phyloP scores from a whole-genome alignment of 2,113 vertebrate species.

The Xerus inauris region DNA sequence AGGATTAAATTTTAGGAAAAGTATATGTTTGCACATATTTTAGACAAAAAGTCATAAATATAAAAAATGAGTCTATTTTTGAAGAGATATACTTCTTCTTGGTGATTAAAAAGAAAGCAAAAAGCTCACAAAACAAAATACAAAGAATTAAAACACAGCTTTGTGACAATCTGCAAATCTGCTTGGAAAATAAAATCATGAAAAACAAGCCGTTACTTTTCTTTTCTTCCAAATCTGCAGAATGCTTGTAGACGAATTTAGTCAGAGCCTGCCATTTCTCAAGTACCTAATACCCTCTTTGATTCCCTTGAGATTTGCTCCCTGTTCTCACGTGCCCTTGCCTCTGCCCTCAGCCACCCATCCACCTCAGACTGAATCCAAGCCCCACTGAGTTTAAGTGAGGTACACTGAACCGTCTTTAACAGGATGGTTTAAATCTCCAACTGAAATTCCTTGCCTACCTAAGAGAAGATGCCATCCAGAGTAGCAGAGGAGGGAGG shows the following conservation, averaged over 20 bases:
- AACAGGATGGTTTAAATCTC: conserved; percentile 43
- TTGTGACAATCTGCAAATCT: not conserved
- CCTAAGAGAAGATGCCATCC: not conserved
- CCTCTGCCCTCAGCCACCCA: not conserved
- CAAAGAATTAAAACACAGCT: not conserved
- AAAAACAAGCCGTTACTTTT: not conserved
- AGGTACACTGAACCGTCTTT: not conserved
- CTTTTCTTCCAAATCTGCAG: not conserved
- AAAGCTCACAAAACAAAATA: not conserved
- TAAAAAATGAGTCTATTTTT: not conserved
- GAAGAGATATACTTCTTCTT: not conserved
- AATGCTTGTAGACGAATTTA: not conserved
- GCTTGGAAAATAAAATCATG: not conserved
- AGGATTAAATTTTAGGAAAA: conserved; percentile 3
- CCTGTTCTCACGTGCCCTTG: not conserved
- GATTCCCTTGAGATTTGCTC: not conserved
- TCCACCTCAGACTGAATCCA: not conserved
- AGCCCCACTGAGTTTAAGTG: not conserved
- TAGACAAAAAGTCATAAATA: not conserved
- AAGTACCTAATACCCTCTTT: not conserved
- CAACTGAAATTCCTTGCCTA: conserved; percentile 51
- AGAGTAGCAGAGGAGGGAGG: not conserved
- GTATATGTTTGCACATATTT: not conserved
- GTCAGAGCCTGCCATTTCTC: not conserved
- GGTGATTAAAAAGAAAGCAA: not conserved